Base-by-base conservation (phyloP, 2,888 invertebrate species). In the Cephus pulcher region DNA sequence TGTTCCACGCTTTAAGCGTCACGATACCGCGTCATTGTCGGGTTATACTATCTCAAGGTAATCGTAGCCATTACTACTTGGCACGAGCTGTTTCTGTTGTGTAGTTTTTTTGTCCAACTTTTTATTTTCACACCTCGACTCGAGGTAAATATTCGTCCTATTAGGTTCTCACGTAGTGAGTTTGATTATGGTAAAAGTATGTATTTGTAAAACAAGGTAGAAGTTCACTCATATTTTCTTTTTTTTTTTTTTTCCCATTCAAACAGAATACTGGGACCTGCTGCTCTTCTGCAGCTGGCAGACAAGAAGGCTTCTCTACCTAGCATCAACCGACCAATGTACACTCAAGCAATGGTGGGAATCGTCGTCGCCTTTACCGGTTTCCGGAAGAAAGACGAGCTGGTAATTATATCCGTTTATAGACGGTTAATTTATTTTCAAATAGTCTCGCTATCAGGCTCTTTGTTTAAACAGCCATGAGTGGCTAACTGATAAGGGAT, bases 281-380 rank as follows among this genome's bases (percentile, higher is more conserved):
- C 96, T 83, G 97, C 97, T 85, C 93, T 97, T 89, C 93, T 95
- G 89, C 96, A 96, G 91, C 92, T 96, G 89, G 95, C 95, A 80
- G 94, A 94, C 86, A 94, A 94, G 89, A 93, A 93, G 81, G 95
- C 96, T 90, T 93, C 95, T 85, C 93, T 97, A 86, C 95, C 96
- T 76, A 94, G 94, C 86, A 93, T 95, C 87, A 95, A 95, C 91
- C 94, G 98, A 82, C 98, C 98, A 79, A 94, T 98, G 89, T 98
- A 96, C 93, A 97, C 96, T 91, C 94, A 96, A 88, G 95, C 97
- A 80, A 98, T 98, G 98, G 94, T 95, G 86, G 97, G 97, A 82
- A 95, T 97, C 76, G 95, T 97, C 88, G 95, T 98, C 85, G 98
- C 97, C 92, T 98, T 98, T 92, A 97, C 98, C 80, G 98, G 98